Base-by-base conservation (phyloP, 2,113 vertebrate genomes). In the Colossoma macropomum region DNA sequence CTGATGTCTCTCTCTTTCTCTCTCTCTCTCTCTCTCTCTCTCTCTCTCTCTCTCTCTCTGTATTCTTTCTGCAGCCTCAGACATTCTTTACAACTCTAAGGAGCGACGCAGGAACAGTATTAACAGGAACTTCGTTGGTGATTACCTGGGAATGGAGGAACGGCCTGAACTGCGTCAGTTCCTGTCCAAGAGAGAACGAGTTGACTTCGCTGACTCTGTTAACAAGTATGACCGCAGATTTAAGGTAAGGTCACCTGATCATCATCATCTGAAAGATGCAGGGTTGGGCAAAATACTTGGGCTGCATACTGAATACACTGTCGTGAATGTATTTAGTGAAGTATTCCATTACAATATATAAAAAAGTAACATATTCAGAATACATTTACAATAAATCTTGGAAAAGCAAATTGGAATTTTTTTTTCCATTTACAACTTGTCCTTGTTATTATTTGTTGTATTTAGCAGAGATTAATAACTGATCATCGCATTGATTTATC, bases 111-210 rank as follows among this genome's bases (percentile, higher is more conserved):
- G 91, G 81, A 99, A 99, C 90, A 99, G 98, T 91, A 97, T 99
- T 91, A 99, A 99, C 90, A 94, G 98, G 82, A 99, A 99, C 90
- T 99, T 99, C 0, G 96, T 99, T 0, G 98, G 98, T 0, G 98
- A 99, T 88, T 99, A 99, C 87, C 93, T 99, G 81, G 98, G 98
- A 34, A 95, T 99, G 92, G 98, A 99, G 87, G 97, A 99, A 77
- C 92, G 87, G 79, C 97, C 98, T 0, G 98, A 99, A 89, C 94
- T 99, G 78, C 92, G 97, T 0, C 97, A 97, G 92, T 99, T 99
- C 90, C 92, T 99, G 87, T 78, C 92, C 88, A 99, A 97, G 91
- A 92, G 98, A 45, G 98, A 99, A 79, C 91, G 97, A 0, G 75
- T 99, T 0, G 98, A 99, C 88, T 99, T 99, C 0, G 96, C 98